Evolutionary conservation across 2,113 vertebrate species (phyloP), one percentile per base, ranked within the genome.

Genomic region (Sander vitreus): DNA sequence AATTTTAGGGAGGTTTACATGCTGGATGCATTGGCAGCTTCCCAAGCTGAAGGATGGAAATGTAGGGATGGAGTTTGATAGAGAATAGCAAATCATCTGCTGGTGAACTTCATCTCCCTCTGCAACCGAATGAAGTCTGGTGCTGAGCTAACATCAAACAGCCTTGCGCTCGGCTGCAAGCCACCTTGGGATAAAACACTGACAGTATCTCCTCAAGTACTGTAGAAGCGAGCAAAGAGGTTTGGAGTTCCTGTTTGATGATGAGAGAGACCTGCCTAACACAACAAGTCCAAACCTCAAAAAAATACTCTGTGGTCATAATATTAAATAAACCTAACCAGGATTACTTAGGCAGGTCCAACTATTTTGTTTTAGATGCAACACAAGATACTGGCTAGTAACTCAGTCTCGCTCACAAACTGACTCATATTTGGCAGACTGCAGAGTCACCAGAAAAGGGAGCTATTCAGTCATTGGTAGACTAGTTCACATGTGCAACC

Each of bases 61-160:
- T 83, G 73, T 80, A 79, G 30, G 76, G 54, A 73, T 79, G 36
- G 58, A 84, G 76, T 92, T 90, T 92, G 83, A 90, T 88, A 87
- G 81, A 88, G 90, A 93, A 91, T 89, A 83, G 73, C 65, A 92
- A 92, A 94, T 91, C 55, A 85, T 86, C 63, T 90, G 83, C 85
- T 84, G 75, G 88, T 92, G 84, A 94, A 93, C 81, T 72, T 89
- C 48, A 74, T 55, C 73, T 64, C 86, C 82, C 76, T 78, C 59
- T 91, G 92, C 89, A 93, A 80, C 78, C 50, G 4, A 82, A 81
- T 66, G 69, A 70, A 82, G 76, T 80, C 90, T 81, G 76, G 85
- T 91, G 73, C 85, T 84, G 80, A 80, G 88, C 84, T 76, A 88
- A 90, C 90, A 90, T 95, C 93, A 94, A 94, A 94, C 90, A 71